phyloP scores from a whole-genome alignment of 2,888 invertebrate genomes.

The Anticlea derivata region DNA sequence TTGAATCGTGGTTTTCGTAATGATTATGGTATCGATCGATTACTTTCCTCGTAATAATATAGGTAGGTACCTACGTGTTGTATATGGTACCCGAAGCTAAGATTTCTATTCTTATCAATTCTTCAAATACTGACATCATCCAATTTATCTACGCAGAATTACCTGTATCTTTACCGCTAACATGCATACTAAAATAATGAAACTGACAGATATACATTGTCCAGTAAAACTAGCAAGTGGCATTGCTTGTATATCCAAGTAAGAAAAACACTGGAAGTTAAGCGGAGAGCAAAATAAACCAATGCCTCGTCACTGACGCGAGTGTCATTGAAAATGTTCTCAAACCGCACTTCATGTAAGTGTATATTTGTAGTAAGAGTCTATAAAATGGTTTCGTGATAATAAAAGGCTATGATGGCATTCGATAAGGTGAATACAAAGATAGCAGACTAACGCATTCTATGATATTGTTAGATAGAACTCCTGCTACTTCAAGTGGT shows the following conservation, averaged over 20 bases:
- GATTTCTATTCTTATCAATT: not conserved
- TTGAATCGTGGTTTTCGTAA: slow-evolving; percentile 9
- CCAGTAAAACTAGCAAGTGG: slow-evolving; percentile 11
- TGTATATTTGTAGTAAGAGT: no score
- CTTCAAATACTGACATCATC: no score
- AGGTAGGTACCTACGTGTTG: not conserved
- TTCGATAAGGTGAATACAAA: no score
- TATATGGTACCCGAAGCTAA: not conserved
- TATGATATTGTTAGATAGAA: no score
- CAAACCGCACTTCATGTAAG: slow-evolving; percentile 16
- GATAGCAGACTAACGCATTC: no score
- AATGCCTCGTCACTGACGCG: slow-evolving; percentile 12
- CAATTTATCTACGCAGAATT: no score
- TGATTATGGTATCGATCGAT: slow-evolving; percentile 7
- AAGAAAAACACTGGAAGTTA: slow-evolving; percentile 18
- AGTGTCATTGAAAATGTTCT: slow-evolving; percentile 25
- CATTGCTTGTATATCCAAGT: slow-evolving; percentile 7
- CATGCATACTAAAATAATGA: no score
- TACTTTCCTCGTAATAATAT: not conserved
- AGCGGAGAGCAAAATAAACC: slow-evolving; percentile 21
- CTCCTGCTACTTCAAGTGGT: no score
- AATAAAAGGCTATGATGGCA: no score
- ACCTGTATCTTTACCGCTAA: no score
- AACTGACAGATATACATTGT: not conserved
- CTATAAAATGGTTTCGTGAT: no score